These are phyloP conservation scores for Sebastes jordani DNA, from an alignment of 2,797 vertebrate species.

Conservation along the genomic window DNA sequence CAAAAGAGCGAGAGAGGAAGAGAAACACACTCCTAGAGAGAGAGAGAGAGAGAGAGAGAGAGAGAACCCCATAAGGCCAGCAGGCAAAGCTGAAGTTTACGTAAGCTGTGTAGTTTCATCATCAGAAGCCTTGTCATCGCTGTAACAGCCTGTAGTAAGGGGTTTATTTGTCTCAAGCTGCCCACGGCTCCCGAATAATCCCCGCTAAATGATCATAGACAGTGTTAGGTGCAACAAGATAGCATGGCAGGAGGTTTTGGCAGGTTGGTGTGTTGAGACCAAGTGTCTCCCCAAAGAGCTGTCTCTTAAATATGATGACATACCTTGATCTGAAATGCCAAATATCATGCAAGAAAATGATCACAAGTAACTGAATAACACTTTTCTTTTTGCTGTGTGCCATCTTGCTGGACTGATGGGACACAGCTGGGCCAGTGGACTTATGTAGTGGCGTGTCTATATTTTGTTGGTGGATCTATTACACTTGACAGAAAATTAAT, in stretches of 20 bases:
- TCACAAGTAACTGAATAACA: not conserved
- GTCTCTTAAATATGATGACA: not conserved
- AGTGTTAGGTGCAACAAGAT: not conserved
- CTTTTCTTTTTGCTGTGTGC: not conserved
- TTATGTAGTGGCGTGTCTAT: not conserved
- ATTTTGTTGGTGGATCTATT: not conserved
- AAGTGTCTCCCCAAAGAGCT: not conserved
- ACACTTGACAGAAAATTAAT: not conserved
- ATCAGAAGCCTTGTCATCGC: not conserved
- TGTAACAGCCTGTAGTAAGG: conserved; percentile 1
- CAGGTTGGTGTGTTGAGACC: not conserved
- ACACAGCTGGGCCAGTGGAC: not conserved
- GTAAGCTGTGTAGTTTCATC: conserved; percentile 62
- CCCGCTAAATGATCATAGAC: not conserved
- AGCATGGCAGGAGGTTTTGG: not conserved
- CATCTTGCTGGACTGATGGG: not conserved
- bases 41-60: not conserved
- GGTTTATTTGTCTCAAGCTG: conserved; percentile 1
- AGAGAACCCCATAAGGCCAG: conserved; percentile 21
- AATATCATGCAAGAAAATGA: not conserved
- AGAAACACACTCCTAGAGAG: not conserved
- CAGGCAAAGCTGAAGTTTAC: conserved; percentile 54
- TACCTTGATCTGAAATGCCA: not conserved
- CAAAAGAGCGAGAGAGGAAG: not conserved
- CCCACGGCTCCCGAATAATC: not conserved